Conservation (phyloP, 2,113 vertebrate genomes). For the Furnarius figulus region DNA sequence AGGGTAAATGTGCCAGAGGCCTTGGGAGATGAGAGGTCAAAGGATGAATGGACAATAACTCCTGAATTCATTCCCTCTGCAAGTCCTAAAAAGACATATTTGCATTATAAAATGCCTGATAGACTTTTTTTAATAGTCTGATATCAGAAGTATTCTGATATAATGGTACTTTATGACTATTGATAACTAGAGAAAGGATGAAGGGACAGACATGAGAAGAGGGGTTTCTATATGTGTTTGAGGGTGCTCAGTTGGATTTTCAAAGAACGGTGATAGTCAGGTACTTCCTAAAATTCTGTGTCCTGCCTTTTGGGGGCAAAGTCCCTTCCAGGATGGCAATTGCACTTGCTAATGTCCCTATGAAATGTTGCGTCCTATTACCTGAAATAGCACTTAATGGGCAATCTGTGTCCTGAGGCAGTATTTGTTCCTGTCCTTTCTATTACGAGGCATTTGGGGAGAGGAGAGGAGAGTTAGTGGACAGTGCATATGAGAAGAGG, state of each 20-base stretch:
- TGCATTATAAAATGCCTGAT: slow-evolving; percentile 21
- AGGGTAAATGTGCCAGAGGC: slow-evolving; percentile 26
- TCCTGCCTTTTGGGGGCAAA: neutral
- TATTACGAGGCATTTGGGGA: neutral
- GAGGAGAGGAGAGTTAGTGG: neutral
- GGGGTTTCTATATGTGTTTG: neutral
- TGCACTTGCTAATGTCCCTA: neutral
- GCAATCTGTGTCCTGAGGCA: neutral
- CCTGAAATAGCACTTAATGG: neutral
- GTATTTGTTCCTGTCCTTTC: neutral
- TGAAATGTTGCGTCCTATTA: neutral
- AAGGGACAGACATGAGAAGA: neutral
- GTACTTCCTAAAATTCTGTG: neutral
- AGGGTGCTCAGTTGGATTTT: neutral
- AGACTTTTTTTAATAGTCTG: neutral
- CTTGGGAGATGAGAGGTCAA: slow-evolving; percentile 40
- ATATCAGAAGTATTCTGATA: neutral
- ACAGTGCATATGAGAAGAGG: neutral
- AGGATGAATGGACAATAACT: slow-evolving; percentile 43
- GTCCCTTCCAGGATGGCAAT: neutral
- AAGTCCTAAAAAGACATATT: slow-evolving; percentile 13
- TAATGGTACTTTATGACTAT: neutral
- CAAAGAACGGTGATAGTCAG: neutral
- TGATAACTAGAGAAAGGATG: neutral
- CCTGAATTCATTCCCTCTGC: slow-evolving; percentile 18